These are phyloP conservation scores for Pygoscelis antarcticus DNA, from an alignment of 2,113 vertebrate genomes.

Conservation along the genomic window DNA sequence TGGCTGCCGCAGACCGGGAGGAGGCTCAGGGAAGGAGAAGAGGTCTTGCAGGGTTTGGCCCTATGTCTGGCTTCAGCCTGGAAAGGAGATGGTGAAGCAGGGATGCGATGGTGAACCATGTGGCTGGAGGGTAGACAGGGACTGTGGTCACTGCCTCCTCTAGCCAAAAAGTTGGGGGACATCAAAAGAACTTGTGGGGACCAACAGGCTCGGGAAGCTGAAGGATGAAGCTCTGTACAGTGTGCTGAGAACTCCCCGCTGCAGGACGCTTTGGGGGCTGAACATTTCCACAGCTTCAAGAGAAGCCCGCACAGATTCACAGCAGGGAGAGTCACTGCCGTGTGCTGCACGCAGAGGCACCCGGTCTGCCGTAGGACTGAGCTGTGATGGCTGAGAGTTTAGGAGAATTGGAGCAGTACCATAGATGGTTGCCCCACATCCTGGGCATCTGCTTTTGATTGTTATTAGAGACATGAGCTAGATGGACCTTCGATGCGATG, in stretches of 20 bases:
- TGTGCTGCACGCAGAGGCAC: neutral
- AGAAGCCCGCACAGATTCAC: neutral
- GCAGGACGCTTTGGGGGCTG: neutral
- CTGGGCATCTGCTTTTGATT: neutral
- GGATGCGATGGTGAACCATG: neutral
- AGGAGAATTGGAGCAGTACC: neutral
- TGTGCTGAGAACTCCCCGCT: neutral
- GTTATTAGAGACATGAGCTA: neutral
- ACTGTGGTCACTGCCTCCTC: accelerated
- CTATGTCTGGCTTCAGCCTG: neutral
- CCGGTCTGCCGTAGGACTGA: accelerated
- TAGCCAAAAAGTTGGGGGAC: neutral
- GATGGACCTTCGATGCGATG: neutral
- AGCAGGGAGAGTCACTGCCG: accelerated
- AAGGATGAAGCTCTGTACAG: neutral
- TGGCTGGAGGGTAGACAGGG: neutral
- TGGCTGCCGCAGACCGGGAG: neutral
- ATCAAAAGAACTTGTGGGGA: neutral
- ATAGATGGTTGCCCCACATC: neutral
- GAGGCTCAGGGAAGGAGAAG: neutral
- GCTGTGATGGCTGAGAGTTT: neutral
- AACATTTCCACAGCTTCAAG: neutral
- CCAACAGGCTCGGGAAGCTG: neutral
- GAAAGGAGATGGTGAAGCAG: neutral
- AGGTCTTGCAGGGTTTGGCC: neutral